Evolutionary conservation across 1,140 invertebrate genomes (phyloP), one percentile per base, ranked within the genome.

Genomic region (Calliopsis andreniformis): DNA sequence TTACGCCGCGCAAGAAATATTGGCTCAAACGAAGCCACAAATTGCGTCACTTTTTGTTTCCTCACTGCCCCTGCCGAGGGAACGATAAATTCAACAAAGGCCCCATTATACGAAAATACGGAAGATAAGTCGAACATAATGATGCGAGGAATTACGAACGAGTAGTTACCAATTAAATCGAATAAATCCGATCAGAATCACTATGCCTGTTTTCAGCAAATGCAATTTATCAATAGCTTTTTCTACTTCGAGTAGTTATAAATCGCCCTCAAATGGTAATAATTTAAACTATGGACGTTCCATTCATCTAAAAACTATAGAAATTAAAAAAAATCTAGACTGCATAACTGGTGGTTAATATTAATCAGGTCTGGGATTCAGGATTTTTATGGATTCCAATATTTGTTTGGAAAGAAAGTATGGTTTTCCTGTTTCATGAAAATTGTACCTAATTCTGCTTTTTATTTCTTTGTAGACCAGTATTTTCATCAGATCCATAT

Each of bases 141-240:
- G 59, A 53, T 18, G 45, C 45, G 61, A 72, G 47, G 39, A 63
- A 72, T 64, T 63, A 42, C 42, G n/a, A 25, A 3, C 8, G 14
- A 14, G 7, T 16, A 28, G 12, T 1, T 28, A n/a, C 14, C 2
- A 10, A 16, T 8, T 0, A 14, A 30, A 28, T 23, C 32, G 45
- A 72, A 42, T 63, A 72, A 53, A 70, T 59, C 14, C 28, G 28
- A 39, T 30, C 5, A 10, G 18, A 25, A 20, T 14, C 3, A 2
- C 16, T 2, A 0, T 1, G 14, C n/a, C 42, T 25, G 4, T 23
- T 32, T 42, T 25, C 42, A 30, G 64, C 62, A 66, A 70, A 80
- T 70, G 39, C 28, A 47, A 59, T 76, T 76, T 51, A 55, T 63
- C 63, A 43, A 70, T 55, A 56, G 56, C 61, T 81, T 53, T 81